A percentile compares a stretch with the other conserved stretches of the same genome.
Evolutionary conservation across 2,888 invertebrate genomes (phyloP).

Genomic region (Ctena decussata): DNA sequence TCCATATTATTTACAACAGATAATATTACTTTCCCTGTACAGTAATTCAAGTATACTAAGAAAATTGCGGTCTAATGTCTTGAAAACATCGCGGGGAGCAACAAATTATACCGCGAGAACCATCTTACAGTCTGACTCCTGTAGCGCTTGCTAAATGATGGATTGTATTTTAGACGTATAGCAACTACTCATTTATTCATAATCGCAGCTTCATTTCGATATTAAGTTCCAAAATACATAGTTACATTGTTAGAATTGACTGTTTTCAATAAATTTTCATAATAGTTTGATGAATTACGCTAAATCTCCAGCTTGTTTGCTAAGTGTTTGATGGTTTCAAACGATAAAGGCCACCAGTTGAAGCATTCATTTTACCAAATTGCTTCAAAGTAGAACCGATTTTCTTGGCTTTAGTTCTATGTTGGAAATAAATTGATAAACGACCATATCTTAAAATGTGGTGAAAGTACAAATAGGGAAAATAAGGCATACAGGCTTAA

Average conservation of each 20-base stretch:
- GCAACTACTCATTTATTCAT: not conserved
- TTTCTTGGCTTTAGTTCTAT: not conserved
- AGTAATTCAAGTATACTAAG: not conserved
- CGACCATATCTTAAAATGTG: not conserved
- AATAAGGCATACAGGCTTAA: too few relatives aligned
- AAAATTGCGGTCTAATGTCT: not conserved
- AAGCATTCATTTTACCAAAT: conserved; percentile 27
- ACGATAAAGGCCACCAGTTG: conserved; percentile 43
- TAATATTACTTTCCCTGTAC: not conserved
- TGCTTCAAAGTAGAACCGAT: not conserved
- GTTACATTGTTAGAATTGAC: not conserved
- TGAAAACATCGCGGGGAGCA: not conserved
- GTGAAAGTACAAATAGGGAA: too few relatives aligned
- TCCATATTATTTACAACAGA: conserved; percentile 1
- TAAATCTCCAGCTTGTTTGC: not conserved
- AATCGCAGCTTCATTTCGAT: not conserved
- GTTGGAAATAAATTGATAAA: not conserved
- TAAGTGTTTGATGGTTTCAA: conserved; percentile 12
- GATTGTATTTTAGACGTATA: not conserved
- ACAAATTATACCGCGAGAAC: not conserved
- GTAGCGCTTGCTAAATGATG: conserved; percentile 10
- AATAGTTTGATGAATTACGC: not conserved
- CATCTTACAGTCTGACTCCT: not conserved
- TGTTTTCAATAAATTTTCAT: conserved; percentile 8
- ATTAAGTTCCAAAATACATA: conserved; percentile 15